A percentile compares a stretch with the other conserved stretches of the same genome.
phyloP scores from a whole-genome alignment of 2,888 invertebrate genomes.

The Drosophila limbata region DNA sequence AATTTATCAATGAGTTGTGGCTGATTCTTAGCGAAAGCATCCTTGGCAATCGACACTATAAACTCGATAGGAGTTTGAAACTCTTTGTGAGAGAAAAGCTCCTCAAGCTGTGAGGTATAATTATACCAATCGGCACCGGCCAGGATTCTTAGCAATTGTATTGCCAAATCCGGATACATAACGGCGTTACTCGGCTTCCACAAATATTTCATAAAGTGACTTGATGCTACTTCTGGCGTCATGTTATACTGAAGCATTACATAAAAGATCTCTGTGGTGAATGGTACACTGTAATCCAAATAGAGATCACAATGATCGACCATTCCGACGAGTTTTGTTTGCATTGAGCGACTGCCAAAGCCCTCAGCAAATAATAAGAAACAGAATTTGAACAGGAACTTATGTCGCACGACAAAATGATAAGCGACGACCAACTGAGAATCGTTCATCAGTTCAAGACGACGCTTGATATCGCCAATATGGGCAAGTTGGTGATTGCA shows the following conservation, averaged over 20 bases:
- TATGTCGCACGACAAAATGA: constrained; percentile 16
- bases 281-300: neutral
- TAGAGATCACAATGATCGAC: constrained; percentile 49
- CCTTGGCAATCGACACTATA: neutral
- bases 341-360: constrained; percentile 31
- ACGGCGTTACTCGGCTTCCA: constrained; percentile 40
- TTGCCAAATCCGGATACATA: constrained; percentile 4
- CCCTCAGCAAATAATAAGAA: constrained; percentile 33
- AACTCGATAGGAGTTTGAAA: constrained; percentile 41
- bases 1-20: neutral
- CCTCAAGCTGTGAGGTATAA: constrained; percentile 23
- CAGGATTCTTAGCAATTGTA: constrained; percentile 35
- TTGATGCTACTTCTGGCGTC: constrained; percentile 2
- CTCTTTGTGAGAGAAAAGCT: constrained; percentile 11
- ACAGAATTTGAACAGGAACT: constrained; percentile 35
- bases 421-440: constrained; percentile 29
- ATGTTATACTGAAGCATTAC: neutral
- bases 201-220: constrained; percentile 48
- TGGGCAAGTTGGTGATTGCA: constrained; percentile 47
- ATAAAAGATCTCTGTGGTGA: constrained; percentile 15
- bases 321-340: constrained; percentile 31
- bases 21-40: constrained; percentile 17
- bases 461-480: constrained; percentile 33
- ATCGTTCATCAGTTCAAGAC: constrained; percentile 6
- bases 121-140: constrained; percentile 46